Base-by-base conservation (phyloP, 2,888 invertebrate genomes). In the Heteromurus nitidus region DNA sequence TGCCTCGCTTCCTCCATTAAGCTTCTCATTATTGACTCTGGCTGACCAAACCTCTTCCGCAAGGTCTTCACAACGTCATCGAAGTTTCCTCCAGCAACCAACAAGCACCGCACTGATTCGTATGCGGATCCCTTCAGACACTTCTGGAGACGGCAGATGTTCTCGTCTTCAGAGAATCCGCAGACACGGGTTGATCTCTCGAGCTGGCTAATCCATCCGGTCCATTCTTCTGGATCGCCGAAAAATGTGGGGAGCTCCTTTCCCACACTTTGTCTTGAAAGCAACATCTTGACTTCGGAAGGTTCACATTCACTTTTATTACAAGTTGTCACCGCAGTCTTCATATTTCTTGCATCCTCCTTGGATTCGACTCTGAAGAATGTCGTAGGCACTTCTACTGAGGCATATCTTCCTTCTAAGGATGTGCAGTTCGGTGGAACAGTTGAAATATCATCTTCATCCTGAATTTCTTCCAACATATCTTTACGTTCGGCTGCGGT, bases 81-180 rank as follows among this genome's bases (percentile, higher is more conserved):
- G 0, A 72, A 11, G 20, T 50, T 62, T 5, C 30, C 42, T n/a
- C 55, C 1, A 9, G 62, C 9, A 0, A 18, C 9, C 3, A 79
- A 20, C 62, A 72, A 28, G 2, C 50, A 22, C 5, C 20, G 26
- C 0, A 79, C 79, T 0, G 72, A 18, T 13, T 79, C 72, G 44
- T 47, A 53, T 0, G 79, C 72, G 42, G 36, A 65, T 20, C 79
- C 79, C 16, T 42, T 72, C 9, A 79, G 36, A 28, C 42, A 26
- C n/a, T 30, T 72, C 42, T 53, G 26, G n/a, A 79, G 22, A 1
- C 79, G 28, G 2, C 5, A 18, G 9, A 64, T 20, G 22, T 73
- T 73, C 16, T 73, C 73, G 1, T 28, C 30, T 1, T 47, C 36
- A 0, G 62, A 28, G 16, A 73, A 73, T 7, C 50, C 50, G 16